A percentile compares a stretch with the other conserved stretches of the same genome.
These are phyloP conservation scores for chimpanzee (Pan troglodytes) DNA, from an alignment of 2,113 vertebrate genomes.

Conservation along the genomic window NHGRI_mPanTro3-v2.1_pri NC_072420.2:45905501-45906000, in stretches of 20 bases:
- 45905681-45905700: background rate
- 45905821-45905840: too few relatives aligned
- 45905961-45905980: conserved; percentile 58
- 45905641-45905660: background rate
- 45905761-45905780: background rate
- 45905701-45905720: background rate
- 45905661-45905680: background rate
- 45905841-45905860: background rate
- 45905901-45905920: fast-evolving
- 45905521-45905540: fast-evolving
- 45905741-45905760: fast-evolving
- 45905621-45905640: background rate
- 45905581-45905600: background rate
- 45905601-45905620: background rate
- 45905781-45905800: fast-evolving
- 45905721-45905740: too few relatives aligned
- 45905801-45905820: background rate
- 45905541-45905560: background rate
- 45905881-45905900: too few relatives aligned
- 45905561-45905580: fast-evolving
- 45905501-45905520: background rate
- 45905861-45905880: fast-evolving
- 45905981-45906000: background rate
- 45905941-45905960: background rate
- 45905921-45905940: background rate